Conservation (phyloP, 2,888 invertebrate species). For the Rhagonycha fulva region DNA sequence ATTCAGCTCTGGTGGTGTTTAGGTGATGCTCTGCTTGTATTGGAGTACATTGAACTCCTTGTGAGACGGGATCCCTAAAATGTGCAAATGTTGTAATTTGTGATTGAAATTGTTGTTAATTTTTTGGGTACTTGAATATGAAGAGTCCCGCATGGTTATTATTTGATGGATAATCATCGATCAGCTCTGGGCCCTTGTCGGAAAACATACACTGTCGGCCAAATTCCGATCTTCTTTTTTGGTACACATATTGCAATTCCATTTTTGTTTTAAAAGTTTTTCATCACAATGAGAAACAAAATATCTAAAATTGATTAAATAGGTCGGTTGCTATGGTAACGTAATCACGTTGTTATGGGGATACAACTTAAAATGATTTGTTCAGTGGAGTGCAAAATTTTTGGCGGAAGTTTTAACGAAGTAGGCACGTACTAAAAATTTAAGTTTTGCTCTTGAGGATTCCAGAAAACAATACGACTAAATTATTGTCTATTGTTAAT, state of each 20-base stretch:
- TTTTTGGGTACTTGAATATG: constrained; percentile 37
- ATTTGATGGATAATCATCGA: constrained; percentile 67
- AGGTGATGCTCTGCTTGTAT: constrained; percentile 67
- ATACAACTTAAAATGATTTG: too few species aligned
- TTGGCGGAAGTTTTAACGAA: too few species aligned
- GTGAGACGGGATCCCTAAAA: constrained; percentile 65
- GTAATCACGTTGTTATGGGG: neutral
- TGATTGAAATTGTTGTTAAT: neutral
- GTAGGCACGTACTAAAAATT: too few species aligned
- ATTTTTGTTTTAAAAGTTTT: constrained; percentile 42
- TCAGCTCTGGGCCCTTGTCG: constrained; percentile 68
- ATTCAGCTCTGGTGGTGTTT: constrained; percentile 70
- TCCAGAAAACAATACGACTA: too few species aligned
- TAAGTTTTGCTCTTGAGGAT: too few species aligned
- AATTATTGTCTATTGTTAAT: too few species aligned
- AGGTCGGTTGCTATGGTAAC: neutral
- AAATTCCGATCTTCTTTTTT: constrained; percentile 71
- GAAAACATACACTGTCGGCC: constrained; percentile 73
- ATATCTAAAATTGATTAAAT: neutral
- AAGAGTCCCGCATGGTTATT: constrained; percentile 50
- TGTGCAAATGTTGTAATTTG: neutral
- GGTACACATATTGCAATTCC: constrained; percentile 63
- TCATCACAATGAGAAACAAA: neutral
- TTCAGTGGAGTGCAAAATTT: too few species aligned
- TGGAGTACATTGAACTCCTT: constrained; percentile 65